phyloP scores from a whole-genome alignment of 2,113 vertebrate genomes.

The Chionis minor region DNA sequence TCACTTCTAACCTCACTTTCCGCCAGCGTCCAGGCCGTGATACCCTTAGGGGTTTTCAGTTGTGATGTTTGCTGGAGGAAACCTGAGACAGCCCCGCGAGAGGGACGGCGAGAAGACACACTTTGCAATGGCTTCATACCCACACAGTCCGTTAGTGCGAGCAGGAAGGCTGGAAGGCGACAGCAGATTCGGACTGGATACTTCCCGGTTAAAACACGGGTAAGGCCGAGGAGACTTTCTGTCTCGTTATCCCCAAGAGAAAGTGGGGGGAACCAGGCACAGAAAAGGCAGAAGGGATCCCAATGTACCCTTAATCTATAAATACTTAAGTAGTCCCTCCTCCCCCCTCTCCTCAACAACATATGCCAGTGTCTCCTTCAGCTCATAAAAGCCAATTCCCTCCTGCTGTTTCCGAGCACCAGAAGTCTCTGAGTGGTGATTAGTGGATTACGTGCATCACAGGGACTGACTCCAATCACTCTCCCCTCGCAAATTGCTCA shows the following conservation, averaged over 20 bases:
- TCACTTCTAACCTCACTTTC: neutral
- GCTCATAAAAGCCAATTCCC: conserved; percentile 64
- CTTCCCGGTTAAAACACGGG: neutral
- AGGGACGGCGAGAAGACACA: fast-evolving
- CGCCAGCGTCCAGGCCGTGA: neutral
- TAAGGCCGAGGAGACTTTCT: neutral
- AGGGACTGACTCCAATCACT: conserved; percentile 77
- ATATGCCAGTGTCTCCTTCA: conserved; percentile 62
- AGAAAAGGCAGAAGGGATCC: conserved; percentile 38
- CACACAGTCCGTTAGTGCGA: neutral
- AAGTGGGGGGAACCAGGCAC: neutral
- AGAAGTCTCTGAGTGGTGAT: conserved; percentile 69
- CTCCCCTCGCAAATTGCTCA: conserved; percentile 74
- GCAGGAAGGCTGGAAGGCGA: neutral
- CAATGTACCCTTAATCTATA: conserved; percentile 43
- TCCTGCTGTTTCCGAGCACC: conserved; percentile 58
- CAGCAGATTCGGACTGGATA: neutral
- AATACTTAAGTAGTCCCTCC: conserved; percentile 67
- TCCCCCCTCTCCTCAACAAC: conserved; percentile 42
- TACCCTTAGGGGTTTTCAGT: neutral
- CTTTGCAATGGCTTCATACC: neutral
- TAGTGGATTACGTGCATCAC: conserved; percentile 76
- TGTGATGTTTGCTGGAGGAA: neutral
- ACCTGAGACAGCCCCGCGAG: neutral
- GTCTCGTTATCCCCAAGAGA: neutral